Conservation (phyloP, 2,797 vertebrate species). For the Chrosomus eos region DNA sequence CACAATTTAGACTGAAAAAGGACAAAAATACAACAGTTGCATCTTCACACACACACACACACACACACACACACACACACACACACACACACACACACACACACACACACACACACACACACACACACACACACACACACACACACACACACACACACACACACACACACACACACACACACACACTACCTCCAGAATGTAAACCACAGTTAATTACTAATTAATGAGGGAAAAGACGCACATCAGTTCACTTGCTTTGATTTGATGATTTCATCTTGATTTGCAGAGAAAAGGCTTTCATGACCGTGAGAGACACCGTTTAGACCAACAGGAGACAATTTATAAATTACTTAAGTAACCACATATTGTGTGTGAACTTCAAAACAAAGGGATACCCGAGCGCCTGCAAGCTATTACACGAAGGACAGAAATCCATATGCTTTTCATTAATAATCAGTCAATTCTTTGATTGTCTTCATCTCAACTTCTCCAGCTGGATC, state of each 20-base stretch:
- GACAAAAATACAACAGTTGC: conserved; percentile 23
- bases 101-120: background rate
- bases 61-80: background rate
- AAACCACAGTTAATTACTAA: conserved; percentile 32
- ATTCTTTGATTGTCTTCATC: conserved; percentile 55
- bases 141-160: conserved; percentile 5
- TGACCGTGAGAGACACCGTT: background rate
- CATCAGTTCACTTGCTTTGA: conserved; percentile 23
- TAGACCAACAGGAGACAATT: conserved; percentile 29
- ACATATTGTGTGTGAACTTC: conserved; percentile 31
- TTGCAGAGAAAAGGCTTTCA: conserved; percentile 30
- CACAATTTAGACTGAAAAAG: conserved; percentile 40
- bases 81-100: background rate
- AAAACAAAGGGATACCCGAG: conserved; percentile 34
- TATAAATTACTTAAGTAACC: conserved; percentile 32
- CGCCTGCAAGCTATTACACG: conserved; percentile 32
- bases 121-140: background rate
- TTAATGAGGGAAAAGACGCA: conserved; percentile 22
- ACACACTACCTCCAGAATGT: background rate
- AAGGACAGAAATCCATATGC: conserved; percentile 39
- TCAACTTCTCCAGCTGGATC: conserved; percentile 56
- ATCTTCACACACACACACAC: background rate
- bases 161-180: background rate
- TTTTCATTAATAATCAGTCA: conserved; percentile 52
- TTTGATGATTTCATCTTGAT: conserved; percentile 45